phyloP scores from a whole-genome alignment of 2,888 invertebrate species.

The Dexiosoma caninum region DNA sequence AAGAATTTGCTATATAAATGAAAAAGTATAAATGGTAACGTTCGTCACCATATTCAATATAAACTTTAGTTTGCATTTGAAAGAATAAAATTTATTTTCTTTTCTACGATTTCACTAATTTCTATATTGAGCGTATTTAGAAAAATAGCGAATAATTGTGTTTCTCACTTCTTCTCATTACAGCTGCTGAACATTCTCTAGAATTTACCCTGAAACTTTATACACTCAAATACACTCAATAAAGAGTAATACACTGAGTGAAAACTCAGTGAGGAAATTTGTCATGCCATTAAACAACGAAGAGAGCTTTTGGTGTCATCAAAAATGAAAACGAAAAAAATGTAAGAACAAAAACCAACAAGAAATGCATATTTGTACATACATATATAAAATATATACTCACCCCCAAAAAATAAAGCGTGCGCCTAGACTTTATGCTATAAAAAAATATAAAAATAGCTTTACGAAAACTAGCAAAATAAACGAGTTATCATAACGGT shows the following conservation, averaged over 20 bases:
- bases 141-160: background rate
- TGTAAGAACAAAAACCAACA: background rate
- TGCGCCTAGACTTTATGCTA: conserved; percentile 60
- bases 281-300: conserved; percentile 43
- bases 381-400: background rate
- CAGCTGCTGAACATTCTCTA: background rate
- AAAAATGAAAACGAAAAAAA: background rate
- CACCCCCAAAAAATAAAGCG: conserved; percentile 51
- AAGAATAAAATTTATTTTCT: no score
- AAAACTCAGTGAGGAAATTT: background rate
- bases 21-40: no score
- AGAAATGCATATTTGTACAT: background rate
- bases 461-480: conserved; percentile 59
- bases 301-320: conserved; percentile 35
- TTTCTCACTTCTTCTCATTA: background rate
- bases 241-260: background rate
- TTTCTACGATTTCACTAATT: background rate
- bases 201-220: background rate
- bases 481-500: conserved; percentile 61
- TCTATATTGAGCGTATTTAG: background rate
- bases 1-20: no score
- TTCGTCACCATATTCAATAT: no score
- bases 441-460: conserved; percentile 55
- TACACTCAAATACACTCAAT: background rate
- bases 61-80: no score